Evolutionary conservation across 2,113 vertebrate species (phyloP).

Genomic region (Caranx ignobilis): DNA sequence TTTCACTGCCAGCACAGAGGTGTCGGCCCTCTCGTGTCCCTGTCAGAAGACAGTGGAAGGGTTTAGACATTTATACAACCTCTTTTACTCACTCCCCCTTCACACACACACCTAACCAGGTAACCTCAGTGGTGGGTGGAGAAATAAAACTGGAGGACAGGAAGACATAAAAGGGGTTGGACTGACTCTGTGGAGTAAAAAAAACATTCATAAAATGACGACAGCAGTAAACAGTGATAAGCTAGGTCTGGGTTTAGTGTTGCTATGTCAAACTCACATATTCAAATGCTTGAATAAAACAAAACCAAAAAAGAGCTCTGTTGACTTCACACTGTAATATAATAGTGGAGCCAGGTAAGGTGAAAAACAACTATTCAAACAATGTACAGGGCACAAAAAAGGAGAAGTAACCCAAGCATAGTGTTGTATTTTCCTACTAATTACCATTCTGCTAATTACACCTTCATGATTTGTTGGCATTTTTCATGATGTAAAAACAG

Average conservation of each 20-base stretch:
- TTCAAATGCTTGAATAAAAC: not conserved
- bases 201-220: constrained; percentile 10
- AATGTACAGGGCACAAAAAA: not conserved
- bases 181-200: not conserved
- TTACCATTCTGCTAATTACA: not conserved
- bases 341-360: too few relatives aligned
- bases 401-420: not conserved
- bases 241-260: constrained; percentile 33
- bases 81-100: not conserved
- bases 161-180: constrained; percentile 17
- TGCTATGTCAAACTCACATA: not conserved
- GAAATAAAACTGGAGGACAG: constrained; percentile 6
- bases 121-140: constrained; percentile 62
- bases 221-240: constrained; percentile 37
- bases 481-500: not conserved
- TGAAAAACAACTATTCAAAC: not conserved
- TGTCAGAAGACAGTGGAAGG: not conserved
- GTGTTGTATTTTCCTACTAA: not conserved
- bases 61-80: constrained; percentile 44
- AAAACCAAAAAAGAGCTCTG: not conserved
- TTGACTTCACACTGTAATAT: not conserved
- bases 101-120: constrained; percentile 35
- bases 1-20: constrained; percentile 2
- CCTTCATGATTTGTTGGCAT: not conserved
- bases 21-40: not conserved